Base-by-base conservation (phyloP, 1,140 invertebrate genomes). In the Popillia japonica region DNA sequence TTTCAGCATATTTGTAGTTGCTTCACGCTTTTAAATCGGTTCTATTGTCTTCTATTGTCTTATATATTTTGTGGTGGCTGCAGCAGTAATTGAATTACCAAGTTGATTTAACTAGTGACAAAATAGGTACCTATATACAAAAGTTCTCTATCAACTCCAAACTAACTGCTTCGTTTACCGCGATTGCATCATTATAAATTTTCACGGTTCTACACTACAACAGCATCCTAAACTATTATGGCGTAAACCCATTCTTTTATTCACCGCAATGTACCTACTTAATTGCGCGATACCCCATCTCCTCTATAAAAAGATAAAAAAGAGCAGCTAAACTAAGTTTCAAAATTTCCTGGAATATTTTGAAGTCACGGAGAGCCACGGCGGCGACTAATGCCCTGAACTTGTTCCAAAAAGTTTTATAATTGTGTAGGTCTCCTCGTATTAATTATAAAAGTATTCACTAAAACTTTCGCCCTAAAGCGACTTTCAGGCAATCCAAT, bases 391-490 rank as follows among this genome's bases (percentile, higher is more conserved):
- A 68, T 68, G 61, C 61, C 61, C 11, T 14, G 27, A 68, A 68
- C 20, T 68, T 68, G 61, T 68, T 68, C 48, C 27, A 68, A 68
- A 68, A 68, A 68, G 61, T 68, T 68, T 68, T 68, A 68, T 68
- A 68, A 68, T 68, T 68, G 61, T 20, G 61, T 34, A 68, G 61
- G 61, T 68, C 61, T 68, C 61, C 61, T 68, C 61, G 61, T 34
- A 68, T 68, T 68, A 68, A 68, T 68, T 68, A 68, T 68, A 68
- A 68, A 68, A 34, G 61, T 34, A 68, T 68, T 68, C 61, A 68
- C 61, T 34, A 68, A 22, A 68, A 68, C 61, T 68, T 68, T 34
- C 61, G 61, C 61, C 61, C 61, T 10, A 34, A 22, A 14, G 61
- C 61, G 61, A 68, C 61, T 68, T 68, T 68, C 27, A 8, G 61